These are phyloP conservation scores for Scartelaos histophorus DNA, from an alignment of 2,113 vertebrate genomes.

Conservation along the genomic window DNA sequence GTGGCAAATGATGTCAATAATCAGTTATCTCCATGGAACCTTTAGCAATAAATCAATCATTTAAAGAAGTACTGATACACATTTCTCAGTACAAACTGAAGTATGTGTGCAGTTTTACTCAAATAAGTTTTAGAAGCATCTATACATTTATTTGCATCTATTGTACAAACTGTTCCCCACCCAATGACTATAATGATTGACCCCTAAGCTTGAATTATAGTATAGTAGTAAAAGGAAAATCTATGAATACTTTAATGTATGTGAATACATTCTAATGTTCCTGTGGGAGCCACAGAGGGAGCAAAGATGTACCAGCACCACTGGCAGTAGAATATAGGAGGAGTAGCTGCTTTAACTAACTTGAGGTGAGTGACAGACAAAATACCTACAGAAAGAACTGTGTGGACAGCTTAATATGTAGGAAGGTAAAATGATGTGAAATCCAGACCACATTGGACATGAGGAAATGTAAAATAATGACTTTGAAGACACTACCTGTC, in stretches of 20 bases:
- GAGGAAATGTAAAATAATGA: background rate
- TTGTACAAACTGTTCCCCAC: too few relatives aligned
- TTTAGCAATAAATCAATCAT: too few relatives aligned
- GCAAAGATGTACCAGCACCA: too few relatives aligned
- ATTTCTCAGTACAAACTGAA: background rate
- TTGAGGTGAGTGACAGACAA: background rate
- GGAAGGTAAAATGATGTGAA: slow-evolving; percentile 1
- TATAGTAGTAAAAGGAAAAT: too few relatives aligned
- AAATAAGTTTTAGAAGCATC: background rate
- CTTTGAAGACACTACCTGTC: too few relatives aligned
- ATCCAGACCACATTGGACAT: background rate
- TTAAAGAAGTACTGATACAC: background rate
- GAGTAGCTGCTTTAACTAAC: background rate
- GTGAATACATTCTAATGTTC: too few relatives aligned
- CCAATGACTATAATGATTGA: too few relatives aligned
- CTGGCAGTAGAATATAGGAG: too few relatives aligned
- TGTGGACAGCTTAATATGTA: slow-evolving; percentile 1
- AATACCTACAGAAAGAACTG: background rate
- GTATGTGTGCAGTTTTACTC: background rate
- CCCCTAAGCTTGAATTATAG: too few relatives aligned
- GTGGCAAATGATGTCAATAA: background rate
- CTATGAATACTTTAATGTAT: too few relatives aligned
- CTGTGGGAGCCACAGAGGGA: too few relatives aligned
- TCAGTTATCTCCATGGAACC: background rate
- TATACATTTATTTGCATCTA: too few relatives aligned